Evolutionary conservation across 2,113 vertebrate species (phyloP).

Genomic region (Galbula dea): DNA sequence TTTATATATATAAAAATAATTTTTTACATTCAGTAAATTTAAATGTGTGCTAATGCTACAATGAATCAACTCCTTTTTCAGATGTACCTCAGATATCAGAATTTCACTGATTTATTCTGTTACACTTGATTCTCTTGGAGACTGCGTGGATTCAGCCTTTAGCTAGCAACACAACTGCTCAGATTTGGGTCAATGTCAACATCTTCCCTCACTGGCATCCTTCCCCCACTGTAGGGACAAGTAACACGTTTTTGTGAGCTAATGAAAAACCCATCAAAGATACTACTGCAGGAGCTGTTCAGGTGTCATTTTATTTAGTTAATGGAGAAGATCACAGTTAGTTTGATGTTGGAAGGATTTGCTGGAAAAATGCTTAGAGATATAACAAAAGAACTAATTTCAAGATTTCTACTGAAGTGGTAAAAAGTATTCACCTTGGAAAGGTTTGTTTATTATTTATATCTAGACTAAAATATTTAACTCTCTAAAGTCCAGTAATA

Average conservation of each 20-base stretch:
- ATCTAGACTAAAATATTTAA: neutral
- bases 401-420: neutral
- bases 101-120: neutral
- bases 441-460: neutral
- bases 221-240: neutral
- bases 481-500: neutral
- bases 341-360: neutral
- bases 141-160: neutral
- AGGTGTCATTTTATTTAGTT: neutral
- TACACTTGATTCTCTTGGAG: neutral
- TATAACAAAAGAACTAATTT: neutral
- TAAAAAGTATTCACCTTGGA: neutral
- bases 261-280: neutral
- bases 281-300: neutral
- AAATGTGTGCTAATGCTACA: neutral
- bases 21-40: neutral
- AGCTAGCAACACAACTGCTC: neutral
- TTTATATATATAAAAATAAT: neutral
- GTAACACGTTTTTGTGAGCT: rapidly evolving
- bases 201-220: neutral
- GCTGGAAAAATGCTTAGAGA: neutral
- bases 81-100: neutral
- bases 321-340: neutral
- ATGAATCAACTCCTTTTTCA: neutral
- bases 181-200: neutral